Base-by-base conservation (phyloP, 2,888 invertebrate genomes). In the Andrena trimmerana region DNA sequence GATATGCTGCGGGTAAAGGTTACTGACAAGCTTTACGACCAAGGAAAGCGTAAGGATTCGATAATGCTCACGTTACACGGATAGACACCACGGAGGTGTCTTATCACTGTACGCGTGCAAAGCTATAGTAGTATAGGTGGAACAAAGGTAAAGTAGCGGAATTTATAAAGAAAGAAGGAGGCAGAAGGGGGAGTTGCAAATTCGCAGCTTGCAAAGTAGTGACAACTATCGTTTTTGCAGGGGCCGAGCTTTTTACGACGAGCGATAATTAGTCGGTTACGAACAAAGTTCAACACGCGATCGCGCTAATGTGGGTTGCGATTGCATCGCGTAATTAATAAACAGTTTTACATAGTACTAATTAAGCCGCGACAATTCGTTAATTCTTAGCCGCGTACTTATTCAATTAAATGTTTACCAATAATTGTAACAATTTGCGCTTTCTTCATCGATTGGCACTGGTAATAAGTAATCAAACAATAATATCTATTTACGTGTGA, bases 251-350 rank as follows among this genome's bases (percentile, higher is more conserved):
- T 81, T 73, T 81, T 67, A 73, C 62, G 59, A 24, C 48, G 16
- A 2, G 29, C 69, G 80, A 83, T 85, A 84, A 77, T 86, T 86
- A 78, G 72, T 72, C 24, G 31, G 1, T 36, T 27, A 59, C 57
- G 82, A 66, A 54, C 86, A 81, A 86, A 86, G 86, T 86, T 86
- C 84, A 74, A 8, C 20, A 33, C n/a, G 66, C 48, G 57, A 66
- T 50, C 52, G 50, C 29, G 72, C 50, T 50, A 60, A 29, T n/a
- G 13, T 31, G n/a, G 33, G 72, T 66, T 20, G 13, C 57, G 29
- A 54, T 66, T 13, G 42, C 42, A 74, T 67, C 67, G 10, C 7
- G 10, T 67, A 50, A 59, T 57, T 50, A 60, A 27, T 50, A 50
- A 68, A 7, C 59, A 24, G 8, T 27, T 33, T 27, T 54, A 73